A percentile compares a stretch with the other conserved stretches of the same genome.
Conservation (phyloP, 2,888 invertebrate species). For the Agriopis marginaria region DNA sequence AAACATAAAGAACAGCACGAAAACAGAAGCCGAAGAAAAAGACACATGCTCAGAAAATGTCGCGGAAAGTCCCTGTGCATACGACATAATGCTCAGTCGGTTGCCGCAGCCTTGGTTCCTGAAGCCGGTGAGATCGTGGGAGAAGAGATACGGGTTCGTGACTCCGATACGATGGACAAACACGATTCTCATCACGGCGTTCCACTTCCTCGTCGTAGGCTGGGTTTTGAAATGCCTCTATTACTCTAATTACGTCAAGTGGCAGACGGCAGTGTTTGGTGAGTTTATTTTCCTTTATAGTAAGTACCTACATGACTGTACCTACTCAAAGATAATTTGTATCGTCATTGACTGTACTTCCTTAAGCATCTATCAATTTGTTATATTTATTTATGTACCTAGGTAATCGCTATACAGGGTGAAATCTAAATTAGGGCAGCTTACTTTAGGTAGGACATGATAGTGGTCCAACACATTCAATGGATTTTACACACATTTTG, state of each 20-base stretch:
- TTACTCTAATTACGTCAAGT: constrained; percentile 62
- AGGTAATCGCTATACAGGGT: too few relatives aligned
- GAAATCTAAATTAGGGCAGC: too few relatives aligned
- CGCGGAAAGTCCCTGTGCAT: constrained; percentile 41
- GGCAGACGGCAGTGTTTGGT: constrained; percentile 86
- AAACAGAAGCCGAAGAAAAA: constrained; percentile 6
- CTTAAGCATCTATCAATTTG: too few relatives aligned
- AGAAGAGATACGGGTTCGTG: constrained; percentile 78
- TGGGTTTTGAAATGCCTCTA: constrained; percentile 61
- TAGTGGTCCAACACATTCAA: too few relatives aligned
- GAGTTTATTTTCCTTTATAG: constrained; percentile 62
- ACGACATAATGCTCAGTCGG: constrained; percentile 56
- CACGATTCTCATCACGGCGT: constrained; percentile 80
- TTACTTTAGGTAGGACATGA: too few relatives aligned
- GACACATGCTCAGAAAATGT: constrained; percentile 2
- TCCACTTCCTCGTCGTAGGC: constrained; percentile 72
- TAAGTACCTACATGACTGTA: neutral
- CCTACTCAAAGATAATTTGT: too few relatives aligned
- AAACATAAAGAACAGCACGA: constrained; percentile 26
- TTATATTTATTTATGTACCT: too few relatives aligned
- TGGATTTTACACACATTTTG: too few relatives aligned
- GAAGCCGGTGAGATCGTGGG: constrained; percentile 63
- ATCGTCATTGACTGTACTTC: too few relatives aligned
- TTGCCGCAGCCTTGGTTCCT: constrained; percentile 61
- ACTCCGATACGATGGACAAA: constrained; percentile 89